phyloP scores from a whole-genome alignment of 2,113 vertebrate species.

The Tragelaphus scriptus region DNA sequence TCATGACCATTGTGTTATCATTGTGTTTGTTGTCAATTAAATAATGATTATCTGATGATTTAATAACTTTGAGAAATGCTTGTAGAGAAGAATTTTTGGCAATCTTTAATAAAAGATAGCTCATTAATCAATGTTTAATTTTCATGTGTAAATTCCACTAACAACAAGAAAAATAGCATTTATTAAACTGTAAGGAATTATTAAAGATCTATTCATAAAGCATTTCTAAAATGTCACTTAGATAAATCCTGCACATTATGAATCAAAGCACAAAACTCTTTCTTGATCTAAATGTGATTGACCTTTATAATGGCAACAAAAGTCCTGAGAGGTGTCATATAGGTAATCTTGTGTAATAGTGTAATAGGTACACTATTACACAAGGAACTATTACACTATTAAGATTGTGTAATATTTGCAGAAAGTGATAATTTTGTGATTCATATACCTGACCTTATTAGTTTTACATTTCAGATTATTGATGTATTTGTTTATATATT shows the following conservation, averaged over 20 bases:
- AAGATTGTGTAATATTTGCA: conserved; percentile 24
- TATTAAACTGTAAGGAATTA: conserved; percentile 46
- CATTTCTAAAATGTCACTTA: conserved; percentile 72
- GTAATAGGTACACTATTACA: too few relatives aligned
- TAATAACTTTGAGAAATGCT: background rate
- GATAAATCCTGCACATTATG: conserved; percentile 68
- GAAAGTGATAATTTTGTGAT: conserved; percentile 40
- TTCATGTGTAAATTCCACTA: conserved; percentile 37
- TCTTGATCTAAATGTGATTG: conserved; percentile 58
- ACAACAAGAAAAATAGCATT: conserved; percentile 30
- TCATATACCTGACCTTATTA: conserved; percentile 42
- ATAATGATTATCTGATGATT: background rate
- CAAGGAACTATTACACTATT: conserved; percentile 43
- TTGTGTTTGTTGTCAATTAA: background rate
- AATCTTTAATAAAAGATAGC: background rate
- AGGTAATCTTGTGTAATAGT: conserved; percentile 39
- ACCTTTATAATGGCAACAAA: conserved; percentile 73
- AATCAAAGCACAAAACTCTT: conserved; percentile 64
- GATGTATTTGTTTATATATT: conserved; percentile 60
- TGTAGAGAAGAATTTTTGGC: background rate
- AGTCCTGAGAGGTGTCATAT: conserved; percentile 48
- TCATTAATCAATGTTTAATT: conserved; percentile 46
- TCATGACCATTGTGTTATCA: background rate
- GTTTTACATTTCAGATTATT: conserved; percentile 58
- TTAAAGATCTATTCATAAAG: conserved; percentile 67